Conservation (phyloP, 2,888 invertebrate species). For the Melanostoma mellinum region DNA sequence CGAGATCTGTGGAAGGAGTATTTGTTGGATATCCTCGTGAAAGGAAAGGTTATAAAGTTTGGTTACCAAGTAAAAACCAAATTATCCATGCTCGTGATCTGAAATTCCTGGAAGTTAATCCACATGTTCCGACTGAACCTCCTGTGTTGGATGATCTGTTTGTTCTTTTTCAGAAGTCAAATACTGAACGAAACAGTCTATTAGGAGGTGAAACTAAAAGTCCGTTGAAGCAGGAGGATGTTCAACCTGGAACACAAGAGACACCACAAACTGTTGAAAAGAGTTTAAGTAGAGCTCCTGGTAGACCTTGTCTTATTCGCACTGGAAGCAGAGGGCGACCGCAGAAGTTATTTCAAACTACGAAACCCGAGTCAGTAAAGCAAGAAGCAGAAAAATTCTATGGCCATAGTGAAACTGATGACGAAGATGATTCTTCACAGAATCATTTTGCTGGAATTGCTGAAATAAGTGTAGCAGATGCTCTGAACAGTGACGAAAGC, state of each 20-base stretch:
- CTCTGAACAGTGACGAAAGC: conserved; percentile 35
- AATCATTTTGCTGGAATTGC: conserved; percentile 47
- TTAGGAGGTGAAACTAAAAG: no score
- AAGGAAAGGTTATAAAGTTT: conserved; percentile 50
- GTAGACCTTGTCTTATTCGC: conserved; percentile 34
- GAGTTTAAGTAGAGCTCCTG: conserved; percentile 33
- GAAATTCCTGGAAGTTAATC: conserved; percentile 2
- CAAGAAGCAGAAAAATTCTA: conserved; percentile 1
- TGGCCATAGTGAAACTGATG: conserved; percentile 1
- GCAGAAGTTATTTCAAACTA: conserved; percentile 28
- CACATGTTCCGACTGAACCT: not conserved
- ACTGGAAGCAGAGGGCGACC: conserved; percentile 36
- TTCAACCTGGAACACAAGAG: not conserved
- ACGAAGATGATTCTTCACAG: conserved; percentile 50
- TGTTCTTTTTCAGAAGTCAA: no score
- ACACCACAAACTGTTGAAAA: no score
- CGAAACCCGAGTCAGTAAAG: not conserved
- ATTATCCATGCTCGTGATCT: conserved; percentile 49
- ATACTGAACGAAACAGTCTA: no score
- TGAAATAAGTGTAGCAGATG: conserved; percentile 45
- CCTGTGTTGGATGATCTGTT: not conserved
- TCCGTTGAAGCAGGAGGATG: no score
- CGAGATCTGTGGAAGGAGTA: conserved; percentile 45
- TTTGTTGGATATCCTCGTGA: no score
- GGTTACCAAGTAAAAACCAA: conserved; percentile 26